Evolutionary conservation across 2,113 vertebrate species (phyloP).

Genomic region (Syrmaticus mikado): DNA sequence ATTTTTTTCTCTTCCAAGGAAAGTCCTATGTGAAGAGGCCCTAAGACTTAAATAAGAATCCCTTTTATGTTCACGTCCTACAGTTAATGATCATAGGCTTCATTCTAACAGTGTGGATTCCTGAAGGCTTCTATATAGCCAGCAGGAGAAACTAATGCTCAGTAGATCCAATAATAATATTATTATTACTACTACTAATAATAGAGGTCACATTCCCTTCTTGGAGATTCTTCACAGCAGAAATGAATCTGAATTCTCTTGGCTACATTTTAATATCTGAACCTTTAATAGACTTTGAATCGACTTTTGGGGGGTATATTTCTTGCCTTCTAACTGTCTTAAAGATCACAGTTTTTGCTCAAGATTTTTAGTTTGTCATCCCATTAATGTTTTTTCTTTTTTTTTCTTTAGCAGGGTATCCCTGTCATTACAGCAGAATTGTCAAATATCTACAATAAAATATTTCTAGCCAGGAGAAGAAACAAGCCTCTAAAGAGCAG

Average conservation of each 20-base stretch:
- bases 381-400: neutral
- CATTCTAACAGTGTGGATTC: constrained; percentile 26
- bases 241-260: constrained; percentile 32
- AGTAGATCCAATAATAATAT: neutral
- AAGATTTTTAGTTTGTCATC: neutral
- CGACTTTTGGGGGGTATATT: neutral
- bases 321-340: neutral
- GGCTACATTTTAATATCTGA: neutral
- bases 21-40: neutral
- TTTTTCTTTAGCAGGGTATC: neutral
- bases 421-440: constrained; percentile 18
- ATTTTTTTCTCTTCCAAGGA: constrained; percentile 15
- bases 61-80: constrained; percentile 13
- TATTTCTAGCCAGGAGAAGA: constrained; percentile 15
- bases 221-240: constrained; percentile 1
- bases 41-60: neutral
- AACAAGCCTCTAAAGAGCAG: neutral
- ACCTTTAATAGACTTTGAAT: constrained; percentile 27
- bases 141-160: constrained; percentile 29
- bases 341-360: neutral
- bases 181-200: neutral
- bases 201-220: neutral
- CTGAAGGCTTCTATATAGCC: constrained; percentile 19
- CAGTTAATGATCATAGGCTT: constrained; percentile 32
- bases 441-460: constrained; percentile 29